Percentiles rank a stretch among this genome's conserved stretches.
These are phyloP conservation scores for Thymelicus acteon DNA, from an alignment of 2,888 invertebrate species.

Conservation along the genomic window DNA sequence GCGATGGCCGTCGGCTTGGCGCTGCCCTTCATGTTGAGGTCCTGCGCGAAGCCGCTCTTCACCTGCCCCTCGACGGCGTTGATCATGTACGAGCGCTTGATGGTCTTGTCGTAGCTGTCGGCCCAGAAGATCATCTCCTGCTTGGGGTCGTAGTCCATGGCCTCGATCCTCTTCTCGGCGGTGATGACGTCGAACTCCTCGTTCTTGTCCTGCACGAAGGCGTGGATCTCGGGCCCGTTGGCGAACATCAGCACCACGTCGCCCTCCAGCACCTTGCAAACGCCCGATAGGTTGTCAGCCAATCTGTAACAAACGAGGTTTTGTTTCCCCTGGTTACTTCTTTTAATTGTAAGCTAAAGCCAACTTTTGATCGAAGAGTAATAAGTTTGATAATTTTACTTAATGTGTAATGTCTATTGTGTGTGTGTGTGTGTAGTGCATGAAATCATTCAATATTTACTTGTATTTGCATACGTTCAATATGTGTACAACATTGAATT, in stretches of 20 bases:
- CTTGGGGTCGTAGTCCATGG: slow-evolving; percentile 94
- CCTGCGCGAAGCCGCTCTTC: slow-evolving; percentile 93
- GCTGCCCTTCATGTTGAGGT: slow-evolving; percentile 92
- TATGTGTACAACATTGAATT: too few relatives aligned
- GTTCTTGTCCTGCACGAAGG: slow-evolving; percentile 86
- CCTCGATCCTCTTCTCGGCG: slow-evolving; percentile 95
- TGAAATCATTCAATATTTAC: too few relatives aligned
- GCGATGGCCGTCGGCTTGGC: slow-evolving; percentile 95
- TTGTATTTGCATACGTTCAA: too few relatives aligned
- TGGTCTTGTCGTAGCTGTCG: slow-evolving; percentile 95
- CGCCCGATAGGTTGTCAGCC: slow-evolving; percentile 91
- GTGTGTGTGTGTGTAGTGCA: too few relatives aligned
- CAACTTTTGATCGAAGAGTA: too few relatives aligned
- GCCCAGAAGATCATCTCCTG: slow-evolving; percentile 97
- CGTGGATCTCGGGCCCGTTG: slow-evolving; percentile 94
- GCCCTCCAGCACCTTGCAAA: slow-evolving; percentile 89
- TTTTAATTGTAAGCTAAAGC: too few relatives aligned
- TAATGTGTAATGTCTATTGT: too few relatives aligned
- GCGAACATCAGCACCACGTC: slow-evolving; percentile 90
- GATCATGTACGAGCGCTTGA: slow-evolving; percentile 96
- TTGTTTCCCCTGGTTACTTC: background rate
- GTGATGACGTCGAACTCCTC: slow-evolving; percentile 91
- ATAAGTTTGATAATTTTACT: too few relatives aligned
- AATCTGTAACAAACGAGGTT: slow-evolving; percentile 65
- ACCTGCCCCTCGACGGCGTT: slow-evolving; percentile 91